These are phyloP conservation scores for Cebus imitator DNA, from an alignment of 2,113 vertebrate species.

Conservation along the genomic window DNA sequence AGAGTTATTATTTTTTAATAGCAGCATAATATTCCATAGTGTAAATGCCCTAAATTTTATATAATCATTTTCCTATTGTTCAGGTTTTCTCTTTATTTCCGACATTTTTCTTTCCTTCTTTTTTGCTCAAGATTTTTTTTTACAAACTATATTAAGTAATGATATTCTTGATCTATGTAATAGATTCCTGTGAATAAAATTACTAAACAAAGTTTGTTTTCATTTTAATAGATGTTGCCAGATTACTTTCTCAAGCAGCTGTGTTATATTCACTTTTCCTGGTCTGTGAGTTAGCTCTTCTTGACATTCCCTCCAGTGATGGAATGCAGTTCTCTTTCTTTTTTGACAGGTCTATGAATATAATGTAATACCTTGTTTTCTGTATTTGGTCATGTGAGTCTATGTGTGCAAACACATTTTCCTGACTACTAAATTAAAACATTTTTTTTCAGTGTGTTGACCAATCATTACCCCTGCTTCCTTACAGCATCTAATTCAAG, in stretches of 20 bases:
- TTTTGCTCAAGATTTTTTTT: neutral
- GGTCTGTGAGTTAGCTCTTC: neutral
- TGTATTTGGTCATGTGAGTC: neutral
- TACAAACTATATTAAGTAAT: neutral
- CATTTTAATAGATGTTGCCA: neutral
- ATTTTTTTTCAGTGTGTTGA: neutral
- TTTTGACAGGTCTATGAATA: neutral
- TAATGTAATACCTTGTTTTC: neutral
- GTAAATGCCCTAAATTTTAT: neutral
- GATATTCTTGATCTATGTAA: neutral
- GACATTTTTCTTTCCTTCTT: neutral
- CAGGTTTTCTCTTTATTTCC: neutral
- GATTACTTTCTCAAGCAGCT: neutral
- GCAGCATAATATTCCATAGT: neutral
- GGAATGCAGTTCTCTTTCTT: neutral
- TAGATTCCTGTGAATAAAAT: neutral
- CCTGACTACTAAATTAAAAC: neutral
- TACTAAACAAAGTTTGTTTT: neutral
- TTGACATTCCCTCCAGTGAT: neutral
- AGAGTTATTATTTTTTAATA: neutral
- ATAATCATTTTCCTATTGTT: neutral
- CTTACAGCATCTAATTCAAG: neutral
- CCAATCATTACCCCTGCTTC: neutral
- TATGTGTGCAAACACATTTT: neutral
- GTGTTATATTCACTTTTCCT: neutral